Evolutionary conservation across 2,113 vertebrate species (phyloP), one percentile per base, ranked within the genome.

Genomic region (Megalops atlanticus): DNA sequence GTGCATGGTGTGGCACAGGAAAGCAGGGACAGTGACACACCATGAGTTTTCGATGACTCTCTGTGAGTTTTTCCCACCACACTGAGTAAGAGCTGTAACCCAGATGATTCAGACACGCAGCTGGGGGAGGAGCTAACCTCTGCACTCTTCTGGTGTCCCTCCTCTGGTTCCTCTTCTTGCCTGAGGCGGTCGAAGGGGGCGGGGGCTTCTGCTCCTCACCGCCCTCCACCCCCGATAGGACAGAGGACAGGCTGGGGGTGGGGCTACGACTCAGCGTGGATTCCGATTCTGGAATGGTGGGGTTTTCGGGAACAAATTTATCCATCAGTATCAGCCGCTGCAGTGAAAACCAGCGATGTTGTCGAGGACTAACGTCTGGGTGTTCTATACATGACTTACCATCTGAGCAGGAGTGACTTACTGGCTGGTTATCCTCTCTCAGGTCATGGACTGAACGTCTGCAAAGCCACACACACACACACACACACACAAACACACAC

Each of bases 361-460:
- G 18, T n/a, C 27, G 24, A 68, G 58, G 12, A 27, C 18, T 18
- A 8, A 68, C 12, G 39, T 21, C 11, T 24, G 41, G 71, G 39
- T 2, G 16, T 27, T 18, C 31, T 21, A 3, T 10, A 40, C 18
- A 35, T 18, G 3, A 73, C 85, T 84, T 11, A 86, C 87, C 85
- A 41, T 80, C 78, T 69, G 80, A 41, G 3, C 79, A 76, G 11
- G 83, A 83, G 15, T 69, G 81, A 45, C 68, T 33, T n/a, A 77
- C 11, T 15, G 82, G 49, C 1, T 33, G 47, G 10, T 4, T 72
- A 45, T 87, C 86, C 4, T 81, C 82, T 76, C 88, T 78, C 33
- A 89, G 85, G 81, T 89, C 88, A 68, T 87, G 88, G 71, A 89
- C 43, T 38, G 88, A 87, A 14, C 84, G 84, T 75, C 88, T 89